Percentiles rank a stretch among this genome's conserved stretches.
Evolutionary conservation across 2,888 invertebrate genomes (phyloP).

Genomic region (Helobdella robusta): DNA sequence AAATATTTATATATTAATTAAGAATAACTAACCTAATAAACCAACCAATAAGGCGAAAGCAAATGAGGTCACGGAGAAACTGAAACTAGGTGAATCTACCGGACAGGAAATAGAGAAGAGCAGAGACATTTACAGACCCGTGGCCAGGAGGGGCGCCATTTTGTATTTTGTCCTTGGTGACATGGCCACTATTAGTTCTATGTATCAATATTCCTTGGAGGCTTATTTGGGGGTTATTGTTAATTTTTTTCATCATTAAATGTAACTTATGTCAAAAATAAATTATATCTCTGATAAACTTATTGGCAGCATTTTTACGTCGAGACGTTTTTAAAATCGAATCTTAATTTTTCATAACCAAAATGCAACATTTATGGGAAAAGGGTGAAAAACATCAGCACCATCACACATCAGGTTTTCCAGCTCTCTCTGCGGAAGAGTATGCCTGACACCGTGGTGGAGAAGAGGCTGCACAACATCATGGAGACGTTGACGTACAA

Average conservation of each 20-base stretch:
- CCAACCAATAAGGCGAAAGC: conserved; percentile 58
- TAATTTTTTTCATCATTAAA: neutral
- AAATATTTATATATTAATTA: neutral
- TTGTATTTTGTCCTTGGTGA: conserved; percentile 81
- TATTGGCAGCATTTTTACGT: no score
- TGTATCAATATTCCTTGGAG: conserved; percentile 83
- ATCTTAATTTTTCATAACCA: no score
- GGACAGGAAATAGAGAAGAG: conserved; percentile 70
- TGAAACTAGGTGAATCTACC: conserved; percentile 67
- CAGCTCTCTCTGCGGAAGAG: conserved; percentile 70
- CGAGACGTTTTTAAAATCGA: no score
- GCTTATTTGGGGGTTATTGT: conserved; percentile 66
- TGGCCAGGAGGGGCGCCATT: conserved; percentile 75
- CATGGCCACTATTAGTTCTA: conserved; percentile 75
- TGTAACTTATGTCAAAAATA: no score
- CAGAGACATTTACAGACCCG: conserved; percentile 74
- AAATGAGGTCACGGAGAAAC: conserved; percentile 65
- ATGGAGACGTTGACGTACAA: conserved; percentile 74
- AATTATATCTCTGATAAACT: no score
- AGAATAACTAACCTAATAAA: neutral
- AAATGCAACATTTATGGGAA: no score
- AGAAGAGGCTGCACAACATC: conserved; percentile 67
- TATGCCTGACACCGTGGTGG: conserved; percentile 67
- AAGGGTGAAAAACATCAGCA: no score
- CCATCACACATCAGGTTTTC: conserved; percentile 60